Conservation (phyloP, 2,888 invertebrate genomes). For the Mythimna impura region DNA sequence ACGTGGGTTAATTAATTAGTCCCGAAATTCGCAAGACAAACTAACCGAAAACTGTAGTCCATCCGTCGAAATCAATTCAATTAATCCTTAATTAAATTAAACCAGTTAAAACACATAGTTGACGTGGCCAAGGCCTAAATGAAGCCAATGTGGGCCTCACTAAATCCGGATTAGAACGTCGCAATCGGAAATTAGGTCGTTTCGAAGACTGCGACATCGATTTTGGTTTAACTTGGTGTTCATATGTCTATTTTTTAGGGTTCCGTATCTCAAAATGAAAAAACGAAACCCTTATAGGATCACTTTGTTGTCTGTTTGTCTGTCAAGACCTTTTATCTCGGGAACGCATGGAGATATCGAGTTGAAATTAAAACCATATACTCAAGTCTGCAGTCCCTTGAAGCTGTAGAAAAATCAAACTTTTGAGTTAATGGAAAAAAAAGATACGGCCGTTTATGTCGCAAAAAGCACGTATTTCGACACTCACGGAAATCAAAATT, state of each 20-base stretch:
- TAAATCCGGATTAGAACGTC: slow-evolving; percentile 75
- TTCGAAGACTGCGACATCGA: slow-evolving; percentile 54
- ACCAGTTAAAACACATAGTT: slow-evolving; percentile 53
- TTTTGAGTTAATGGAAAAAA: no score
- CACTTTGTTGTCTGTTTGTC: no score
- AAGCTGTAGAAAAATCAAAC: no score
- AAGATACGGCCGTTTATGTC: no score
- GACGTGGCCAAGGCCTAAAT: slow-evolving; percentile 50
- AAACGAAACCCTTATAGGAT: no score
- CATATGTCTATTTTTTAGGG: neutral
- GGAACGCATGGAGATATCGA: no score
- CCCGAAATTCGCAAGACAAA: slow-evolving; percentile 15
- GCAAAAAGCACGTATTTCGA: no score
- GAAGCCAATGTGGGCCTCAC: slow-evolving; percentile 67
- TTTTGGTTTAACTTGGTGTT: slow-evolving; percentile 47
- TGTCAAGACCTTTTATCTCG: no score
- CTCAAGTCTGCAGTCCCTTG: no score
- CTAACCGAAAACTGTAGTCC: slow-evolving; percentile 28
- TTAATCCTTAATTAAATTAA: slow-evolving; percentile 67
- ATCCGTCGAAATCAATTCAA: slow-evolving; percentile 46
- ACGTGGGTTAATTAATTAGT: slow-evolving; percentile 21
- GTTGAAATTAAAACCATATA: no score
- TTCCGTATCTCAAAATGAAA: no score
- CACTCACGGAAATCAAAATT: no score
- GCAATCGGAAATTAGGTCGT: slow-evolving; percentile 75